Evolutionary conservation across 2,888 invertebrate genomes (phyloP).

Genomic region (Eupithecia insigniata): DNA sequence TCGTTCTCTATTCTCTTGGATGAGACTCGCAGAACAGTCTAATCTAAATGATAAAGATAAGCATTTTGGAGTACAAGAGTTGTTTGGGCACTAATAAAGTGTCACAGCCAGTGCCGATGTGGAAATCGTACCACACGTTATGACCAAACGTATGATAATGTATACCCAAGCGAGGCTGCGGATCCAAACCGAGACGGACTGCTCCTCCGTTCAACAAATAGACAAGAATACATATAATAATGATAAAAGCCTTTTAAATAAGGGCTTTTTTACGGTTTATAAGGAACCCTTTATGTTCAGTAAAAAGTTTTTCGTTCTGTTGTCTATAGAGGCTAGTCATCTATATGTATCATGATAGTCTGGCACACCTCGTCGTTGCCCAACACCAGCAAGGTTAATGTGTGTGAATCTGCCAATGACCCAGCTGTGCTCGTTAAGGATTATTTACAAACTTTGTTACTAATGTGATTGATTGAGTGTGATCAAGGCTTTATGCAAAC

Average conservation of each 20-base stretch:
- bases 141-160: conserved; percentile 45
- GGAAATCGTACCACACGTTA: conserved; percentile 35
- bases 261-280: not conserved
- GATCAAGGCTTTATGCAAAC: conserved; percentile 12
- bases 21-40: not conserved
- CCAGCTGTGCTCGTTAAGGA: conserved; percentile 20
- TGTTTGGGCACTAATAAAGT: not conserved
- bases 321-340: not conserved
- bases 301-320: not conserved
- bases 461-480: conserved; percentile 19
- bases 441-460: conserved; percentile 12
- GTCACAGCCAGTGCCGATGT: conserved; percentile 22
- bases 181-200: conserved; percentile 13
- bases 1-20: not conserved
- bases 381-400: conserved; percentile 40
- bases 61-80: not conserved
- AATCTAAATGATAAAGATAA: not conserved
- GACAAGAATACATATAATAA: not conserved
- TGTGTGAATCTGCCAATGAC: conserved; percentile 37
- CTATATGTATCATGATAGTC: not conserved
- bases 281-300: not conserved
- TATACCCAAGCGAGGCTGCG: conserved; percentile 39
- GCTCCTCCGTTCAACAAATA: not conserved
- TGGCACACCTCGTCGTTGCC: conserved; percentile 29
- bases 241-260: not conserved